Evolutionary conservation across 1,140 invertebrate genomes (phyloP), one percentile per base, ranked within the genome.

Genomic region (Tetraneura akinire): DNA sequence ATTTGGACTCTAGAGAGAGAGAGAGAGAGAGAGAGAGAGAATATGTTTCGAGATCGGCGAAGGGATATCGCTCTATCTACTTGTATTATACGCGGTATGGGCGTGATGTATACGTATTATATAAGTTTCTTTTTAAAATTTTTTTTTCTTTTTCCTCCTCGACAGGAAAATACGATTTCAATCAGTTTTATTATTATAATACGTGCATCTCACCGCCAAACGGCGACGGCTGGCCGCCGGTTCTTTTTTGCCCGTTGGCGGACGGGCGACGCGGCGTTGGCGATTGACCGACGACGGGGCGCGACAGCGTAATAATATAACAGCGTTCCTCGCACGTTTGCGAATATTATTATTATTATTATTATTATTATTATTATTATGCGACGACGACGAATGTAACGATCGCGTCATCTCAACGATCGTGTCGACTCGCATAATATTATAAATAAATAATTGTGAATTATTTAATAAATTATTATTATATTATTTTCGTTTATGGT

Each of bases 261-360:
- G 53, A 11, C 0, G 29, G 60, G 62, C 8, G 16, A 0, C 0
- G 18, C 9, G 32, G 29, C 60, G 1, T 32, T n/a, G 32, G 62
- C n/a, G 62, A n/a, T 64, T 64, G 62, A 64, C 64, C 64, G 64
- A 23, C n/a, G 64, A 66, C 64, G 64, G 32, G n/a, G 64, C 64
- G 37, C 21, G 62, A 64, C 62, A 64, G 37, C 37, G 29, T 64
- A 64, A 26, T 60, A 60, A 5, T 8, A 10, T 8, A 23, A 42
- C 66, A 45, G 66, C 42, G 37, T n/a, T 68, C 13, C 13, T n/a
- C 16, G 29, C 45, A 68, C 66, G 66, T 23, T n/a, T 23, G 14
- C 66, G 66, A 64, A 10, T 37, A 37, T 37, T 37, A 37, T 37
- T 37, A 37, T n/a, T n/a, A n/a, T n/a, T n/a, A n/a, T n/a, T n/a